Evolutionary conservation across 1,140 invertebrate species (phyloP).

Genomic region (Arctopsyche grandis): DNA sequence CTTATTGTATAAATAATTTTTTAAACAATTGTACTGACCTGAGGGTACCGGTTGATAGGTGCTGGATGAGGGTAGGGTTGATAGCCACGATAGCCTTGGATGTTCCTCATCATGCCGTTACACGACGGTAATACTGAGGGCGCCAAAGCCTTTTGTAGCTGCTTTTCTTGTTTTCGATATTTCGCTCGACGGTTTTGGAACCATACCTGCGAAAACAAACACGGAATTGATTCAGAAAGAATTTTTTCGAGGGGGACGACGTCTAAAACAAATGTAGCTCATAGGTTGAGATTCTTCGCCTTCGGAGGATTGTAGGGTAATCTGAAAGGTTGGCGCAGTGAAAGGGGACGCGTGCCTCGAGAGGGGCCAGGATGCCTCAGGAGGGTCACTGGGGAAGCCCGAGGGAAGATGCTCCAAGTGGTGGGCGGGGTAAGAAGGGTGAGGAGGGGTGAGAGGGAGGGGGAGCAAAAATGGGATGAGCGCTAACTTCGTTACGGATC

Average conservation of each 20-base stretch:
- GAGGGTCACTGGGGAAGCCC: slow-evolving; percentile 17
- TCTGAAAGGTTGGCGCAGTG: slow-evolving; percentile 22
- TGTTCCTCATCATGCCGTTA: slow-evolving; percentile 97
- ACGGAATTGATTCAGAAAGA: too few relatives aligned
- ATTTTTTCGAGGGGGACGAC: not conserved
- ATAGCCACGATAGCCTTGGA: slow-evolving; percentile 92
- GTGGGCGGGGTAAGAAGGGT: slow-evolving; percentile 59
- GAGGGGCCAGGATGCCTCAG: slow-evolving; percentile 2
- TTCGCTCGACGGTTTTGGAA: slow-evolving; percentile 99
- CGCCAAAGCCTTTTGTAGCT: slow-evolving; percentile 93
- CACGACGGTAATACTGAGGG: slow-evolving; percentile 91
- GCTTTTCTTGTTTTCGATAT: slow-evolving; percentile 98
- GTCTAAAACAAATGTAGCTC: not conserved
- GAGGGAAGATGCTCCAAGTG: slow-evolving; percentile 39
- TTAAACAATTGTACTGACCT: slow-evolving; percentile 71
- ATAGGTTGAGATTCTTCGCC: slow-evolving; percentile 34
- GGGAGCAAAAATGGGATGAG: slow-evolving; percentile 62
- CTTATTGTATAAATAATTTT: too few relatives aligned
- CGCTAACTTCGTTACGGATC: slow-evolving; percentile 67
- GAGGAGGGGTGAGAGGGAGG: slow-evolving; percentile 63
- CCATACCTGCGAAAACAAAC: slow-evolving; percentile 78
- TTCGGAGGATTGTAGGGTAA: slow-evolving; percentile 31
- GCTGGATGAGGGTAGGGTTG: slow-evolving; percentile 94
- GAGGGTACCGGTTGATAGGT: slow-evolving; percentile 94
- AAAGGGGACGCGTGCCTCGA: slow-evolving; percentile 38